phyloP scores from a whole-genome alignment of 1,140 invertebrate genomes.

The Apolygus lucorum region DNA sequence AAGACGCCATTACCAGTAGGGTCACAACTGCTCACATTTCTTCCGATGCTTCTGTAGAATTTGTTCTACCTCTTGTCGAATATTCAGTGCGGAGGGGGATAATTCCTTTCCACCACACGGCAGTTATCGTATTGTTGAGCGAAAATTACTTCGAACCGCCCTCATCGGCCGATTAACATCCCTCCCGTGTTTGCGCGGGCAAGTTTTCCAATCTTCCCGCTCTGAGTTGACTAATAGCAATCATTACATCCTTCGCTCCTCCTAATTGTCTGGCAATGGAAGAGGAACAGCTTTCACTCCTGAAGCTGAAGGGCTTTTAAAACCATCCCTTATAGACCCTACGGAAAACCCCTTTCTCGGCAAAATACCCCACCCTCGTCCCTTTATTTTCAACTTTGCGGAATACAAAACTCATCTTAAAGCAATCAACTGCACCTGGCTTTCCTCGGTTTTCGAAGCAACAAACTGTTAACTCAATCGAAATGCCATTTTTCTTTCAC shows the following conservation, averaged over 20 bases:
- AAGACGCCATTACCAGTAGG: too few species aligned
- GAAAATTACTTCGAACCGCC: too few species aligned
- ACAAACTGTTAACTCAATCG: constrained; percentile 12
- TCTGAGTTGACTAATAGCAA: constrained; percentile 18
- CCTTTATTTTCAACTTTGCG: not conserved
- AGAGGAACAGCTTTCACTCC: not conserved
- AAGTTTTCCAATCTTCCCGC: constrained; percentile 19
- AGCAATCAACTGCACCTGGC: constrained; percentile 21
- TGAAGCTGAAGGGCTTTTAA: not conserved
- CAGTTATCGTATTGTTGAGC: too few species aligned
- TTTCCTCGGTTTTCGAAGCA: not conserved
- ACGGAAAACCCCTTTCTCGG: not conserved
- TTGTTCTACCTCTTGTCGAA: too few species aligned
- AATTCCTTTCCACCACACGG: too few species aligned
- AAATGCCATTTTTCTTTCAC: constrained; percentile 21
- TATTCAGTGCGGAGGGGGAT: too few species aligned
- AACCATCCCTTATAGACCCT: too few species aligned
- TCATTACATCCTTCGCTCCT: constrained; percentile 17
- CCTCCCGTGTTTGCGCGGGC: too few species aligned
- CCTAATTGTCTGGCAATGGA: not conserved
- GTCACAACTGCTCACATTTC: too few species aligned
- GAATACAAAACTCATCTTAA: constrained; percentile 18
- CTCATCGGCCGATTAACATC: too few species aligned
- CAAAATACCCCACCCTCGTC: too few species aligned
- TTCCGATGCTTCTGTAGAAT: too few species aligned